A percentile compares a stretch with the other conserved stretches of the same genome.
Conservation (phyloP, 2,113 vertebrate genomes). For the Rousettus leschenaultii region DNA sequence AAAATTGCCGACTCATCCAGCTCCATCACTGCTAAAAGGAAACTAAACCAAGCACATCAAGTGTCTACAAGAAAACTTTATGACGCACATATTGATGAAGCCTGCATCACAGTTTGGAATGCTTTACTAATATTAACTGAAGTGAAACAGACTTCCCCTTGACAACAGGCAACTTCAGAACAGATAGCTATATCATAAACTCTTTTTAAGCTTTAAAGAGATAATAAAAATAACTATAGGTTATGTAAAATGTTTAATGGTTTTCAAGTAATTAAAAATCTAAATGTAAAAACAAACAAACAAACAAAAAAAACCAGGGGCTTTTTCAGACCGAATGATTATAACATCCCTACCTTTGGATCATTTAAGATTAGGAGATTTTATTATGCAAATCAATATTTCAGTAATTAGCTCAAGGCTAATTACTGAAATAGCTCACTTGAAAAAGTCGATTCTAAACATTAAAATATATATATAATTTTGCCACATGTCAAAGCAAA, state of each 20-base stretch:
- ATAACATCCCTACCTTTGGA: slow-evolving; percentile 43
- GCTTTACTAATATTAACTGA: not conserved
- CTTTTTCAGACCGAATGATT: slow-evolving; percentile 33
- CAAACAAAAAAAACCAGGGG: slow-evolving; percentile 18
- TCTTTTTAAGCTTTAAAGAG: slow-evolving; percentile 49
- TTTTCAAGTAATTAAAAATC: slow-evolving; percentile 53
- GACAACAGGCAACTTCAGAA: not conserved
- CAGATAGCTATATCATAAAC: not conserved
- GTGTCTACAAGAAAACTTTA: not conserved
- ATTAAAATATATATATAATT: slow-evolving; percentile 50
- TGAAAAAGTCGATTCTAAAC: slow-evolving; percentile 71
- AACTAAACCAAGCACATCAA: not conserved
- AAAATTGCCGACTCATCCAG: not conserved
- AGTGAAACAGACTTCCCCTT: not conserved
- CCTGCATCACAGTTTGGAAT: not conserved
- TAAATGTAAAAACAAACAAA: not conserved
- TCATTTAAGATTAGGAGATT: slow-evolving; percentile 58
- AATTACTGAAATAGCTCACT: slow-evolving; percentile 75
- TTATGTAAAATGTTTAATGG: slow-evolving; percentile 50
- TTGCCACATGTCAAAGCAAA: slow-evolving; percentile 76
- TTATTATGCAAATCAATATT: slow-evolving; percentile 63
- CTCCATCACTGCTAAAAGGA: not conserved
- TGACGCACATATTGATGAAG: not conserved
- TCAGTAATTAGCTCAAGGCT: slow-evolving; percentile 61
- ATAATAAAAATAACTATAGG: slow-evolving; percentile 59